phyloP scores from a whole-genome alignment of 2,888 invertebrate genomes.

The Syrista parreyssii region DNA sequence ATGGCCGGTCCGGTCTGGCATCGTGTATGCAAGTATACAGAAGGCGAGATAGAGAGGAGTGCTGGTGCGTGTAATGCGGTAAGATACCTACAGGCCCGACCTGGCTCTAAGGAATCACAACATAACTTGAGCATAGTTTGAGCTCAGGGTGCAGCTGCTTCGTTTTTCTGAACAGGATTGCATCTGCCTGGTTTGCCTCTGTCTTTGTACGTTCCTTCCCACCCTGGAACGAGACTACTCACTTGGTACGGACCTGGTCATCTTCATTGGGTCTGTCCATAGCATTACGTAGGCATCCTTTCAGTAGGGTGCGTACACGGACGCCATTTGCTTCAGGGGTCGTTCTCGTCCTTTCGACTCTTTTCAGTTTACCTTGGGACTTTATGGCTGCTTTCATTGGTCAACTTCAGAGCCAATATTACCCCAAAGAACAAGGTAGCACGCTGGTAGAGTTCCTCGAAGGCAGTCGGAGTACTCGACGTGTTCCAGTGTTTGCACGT shows the following conservation, averaged over 20 bases:
- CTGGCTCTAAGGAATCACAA: conserved; percentile 2
- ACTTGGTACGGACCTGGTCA: conserved; percentile 35
- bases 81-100: not conserved
- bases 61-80: not conserved
- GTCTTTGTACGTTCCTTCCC: conserved; percentile 28
- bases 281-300: conserved; percentile 46
- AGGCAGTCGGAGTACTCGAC: not conserved
- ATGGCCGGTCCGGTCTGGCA: not conserved
- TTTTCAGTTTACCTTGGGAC: not conserved
- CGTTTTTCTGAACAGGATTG: conserved; percentile 37
- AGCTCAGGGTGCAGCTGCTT: conserved; percentile 40
- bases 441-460: not conserved
- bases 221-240: conserved; percentile 14
- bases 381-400: not conserved
- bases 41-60: not conserved
- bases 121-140: conserved; percentile 6
- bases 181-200: conserved; percentile 37
- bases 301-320: conserved; percentile 18
- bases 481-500: not conserved
- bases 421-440: not conserved
- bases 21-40: not conserved
- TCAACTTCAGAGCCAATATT: not conserved
- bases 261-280: conserved; percentile 38
- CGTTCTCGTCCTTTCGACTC: not conserved
- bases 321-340: not conserved